A percentile compares a stretch with the other conserved stretches of the same genome.
Conservation (phyloP, 2,888 invertebrate species). For the Plagodis dolabraria region DNA sequence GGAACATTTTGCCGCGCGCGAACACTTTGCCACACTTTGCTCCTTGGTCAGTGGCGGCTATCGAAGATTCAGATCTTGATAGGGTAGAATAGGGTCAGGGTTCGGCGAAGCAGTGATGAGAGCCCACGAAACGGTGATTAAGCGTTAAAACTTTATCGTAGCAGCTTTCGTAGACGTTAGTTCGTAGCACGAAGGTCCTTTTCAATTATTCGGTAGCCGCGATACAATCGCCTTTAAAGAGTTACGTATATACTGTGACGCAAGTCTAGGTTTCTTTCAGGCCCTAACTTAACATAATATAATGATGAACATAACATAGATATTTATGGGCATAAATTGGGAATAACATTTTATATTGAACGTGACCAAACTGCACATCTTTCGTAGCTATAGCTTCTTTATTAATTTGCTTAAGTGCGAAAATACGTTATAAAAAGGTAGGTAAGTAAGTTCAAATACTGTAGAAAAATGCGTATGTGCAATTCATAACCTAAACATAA, state of each 20-base stretch:
- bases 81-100: slow-evolving; percentile 77
- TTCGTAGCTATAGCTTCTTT: too few relatives aligned
- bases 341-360: too few relatives aligned
- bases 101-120: slow-evolving; percentile 58
- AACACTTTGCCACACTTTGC: slow-evolving; percentile 47
- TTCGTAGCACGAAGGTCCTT: background rate
- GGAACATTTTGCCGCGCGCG: slow-evolving; percentile 48
- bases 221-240: background rate
- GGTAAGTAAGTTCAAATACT: too few relatives aligned
- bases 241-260: slow-evolving; percentile 3
- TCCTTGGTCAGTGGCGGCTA: slow-evolving; percentile 72
- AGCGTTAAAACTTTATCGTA: slow-evolving; percentile 32
- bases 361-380: too few relatives aligned
- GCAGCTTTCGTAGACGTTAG: slow-evolving; percentile 16
- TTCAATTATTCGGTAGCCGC: slow-evolving; percentile 5
- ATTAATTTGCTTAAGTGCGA: too few relatives aligned
- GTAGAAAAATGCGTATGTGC: too few relatives aligned
- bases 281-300: background rate
- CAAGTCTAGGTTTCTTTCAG: background rate
- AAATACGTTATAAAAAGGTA: too few relatives aligned
- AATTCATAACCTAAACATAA: too few relatives aligned
- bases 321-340: slow-evolving; percentile 2
- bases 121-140: slow-evolving; percentile 44
- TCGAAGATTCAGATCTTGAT: slow-evolving; percentile 81
- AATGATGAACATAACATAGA: too few relatives aligned